These are phyloP conservation scores for Notocelia uddmanniana DNA, from an alignment of 2,888 invertebrate species.

Conservation along the genomic window DNA sequence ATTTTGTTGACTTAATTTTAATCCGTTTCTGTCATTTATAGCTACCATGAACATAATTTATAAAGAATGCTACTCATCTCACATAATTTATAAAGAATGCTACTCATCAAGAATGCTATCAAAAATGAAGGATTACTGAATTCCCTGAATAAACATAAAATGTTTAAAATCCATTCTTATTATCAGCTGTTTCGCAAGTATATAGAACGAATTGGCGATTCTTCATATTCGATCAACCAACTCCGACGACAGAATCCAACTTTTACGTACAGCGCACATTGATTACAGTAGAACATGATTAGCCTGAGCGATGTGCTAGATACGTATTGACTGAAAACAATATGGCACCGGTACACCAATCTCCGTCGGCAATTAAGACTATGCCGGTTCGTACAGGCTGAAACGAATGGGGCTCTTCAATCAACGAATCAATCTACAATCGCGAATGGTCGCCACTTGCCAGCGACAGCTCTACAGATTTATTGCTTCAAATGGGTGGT, in stretches of 20 bases:
- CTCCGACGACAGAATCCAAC: background rate
- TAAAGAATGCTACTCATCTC: too few species aligned
- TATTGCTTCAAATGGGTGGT: slow-evolving; percentile 77
- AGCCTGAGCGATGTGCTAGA: slow-evolving; percentile 34
- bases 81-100: background rate
- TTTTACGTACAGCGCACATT: background rate
- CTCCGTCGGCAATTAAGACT: slow-evolving; percentile 83
- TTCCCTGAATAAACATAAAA: background rate
- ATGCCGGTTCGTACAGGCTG: slow-evolving; percentile 72
- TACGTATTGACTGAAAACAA: slow-evolving; percentile 49
- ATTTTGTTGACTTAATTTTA: background rate
- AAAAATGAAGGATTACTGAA: background rate
- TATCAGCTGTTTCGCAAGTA: background rate
- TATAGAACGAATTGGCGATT: background rate
- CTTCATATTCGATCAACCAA: background rate
- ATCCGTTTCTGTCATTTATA: background rate
- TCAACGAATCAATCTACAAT: slow-evolving; percentile 85
- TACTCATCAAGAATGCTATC: background rate
- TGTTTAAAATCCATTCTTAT: background rate
- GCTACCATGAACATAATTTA: too few species aligned
- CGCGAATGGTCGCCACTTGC: slow-evolving; percentile 82
- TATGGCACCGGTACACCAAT: slow-evolving; percentile 69
- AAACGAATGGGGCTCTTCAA: slow-evolving; percentile 84
- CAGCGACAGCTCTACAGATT: slow-evolving; percentile 82
- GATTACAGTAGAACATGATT: slow-evolving; percentile 34